phyloP scores from a whole-genome alignment of 2,888 invertebrate genomes.

The Scaptomyza flava region DNA sequence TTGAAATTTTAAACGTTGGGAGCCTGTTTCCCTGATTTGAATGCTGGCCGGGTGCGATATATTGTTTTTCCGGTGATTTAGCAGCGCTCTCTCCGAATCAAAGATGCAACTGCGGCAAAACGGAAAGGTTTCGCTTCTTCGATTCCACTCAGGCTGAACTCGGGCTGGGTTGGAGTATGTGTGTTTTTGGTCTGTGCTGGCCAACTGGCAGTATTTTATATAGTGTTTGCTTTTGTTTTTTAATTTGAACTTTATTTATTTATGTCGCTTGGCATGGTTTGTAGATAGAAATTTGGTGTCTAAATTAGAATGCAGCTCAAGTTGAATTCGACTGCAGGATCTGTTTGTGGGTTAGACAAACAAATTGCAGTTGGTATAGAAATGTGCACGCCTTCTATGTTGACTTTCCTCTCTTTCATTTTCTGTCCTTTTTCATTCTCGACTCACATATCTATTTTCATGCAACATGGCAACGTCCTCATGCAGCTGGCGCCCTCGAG shows the following conservation, averaged over 20 bases:
- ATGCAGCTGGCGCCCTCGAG: conserved; percentile 39
- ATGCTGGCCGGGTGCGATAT: conserved; percentile 59
- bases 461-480: conserved; percentile 24
- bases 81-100: conserved; percentile 29
- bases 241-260: conserved; percentile 70
- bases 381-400: conserved; percentile 32
- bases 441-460: conserved; percentile 1
- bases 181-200: neutral
- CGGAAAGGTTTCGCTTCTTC: neutral
- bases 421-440: no score
- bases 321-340: conserved; percentile 48
- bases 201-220: conserved; percentile 9
- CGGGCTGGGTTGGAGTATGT: neutral
- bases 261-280: conserved; percentile 58
- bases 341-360: conserved; percentile 59
- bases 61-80: conserved; percentile 77
- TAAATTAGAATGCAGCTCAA: conserved; percentile 77
- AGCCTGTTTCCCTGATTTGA: conserved; percentile 50
- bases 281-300: conserved; percentile 60
- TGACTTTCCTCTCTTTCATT: neutral
- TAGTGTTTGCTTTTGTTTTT: conserved; percentile 60
- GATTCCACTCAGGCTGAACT: conserved; percentile 1
- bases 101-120: conserved; percentile 9
- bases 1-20: conserved; percentile 4
- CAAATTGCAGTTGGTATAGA: conserved; percentile 48